Conservation (phyloP, 2,113 vertebrate genomes). For the Anoura caudifer region DNA sequence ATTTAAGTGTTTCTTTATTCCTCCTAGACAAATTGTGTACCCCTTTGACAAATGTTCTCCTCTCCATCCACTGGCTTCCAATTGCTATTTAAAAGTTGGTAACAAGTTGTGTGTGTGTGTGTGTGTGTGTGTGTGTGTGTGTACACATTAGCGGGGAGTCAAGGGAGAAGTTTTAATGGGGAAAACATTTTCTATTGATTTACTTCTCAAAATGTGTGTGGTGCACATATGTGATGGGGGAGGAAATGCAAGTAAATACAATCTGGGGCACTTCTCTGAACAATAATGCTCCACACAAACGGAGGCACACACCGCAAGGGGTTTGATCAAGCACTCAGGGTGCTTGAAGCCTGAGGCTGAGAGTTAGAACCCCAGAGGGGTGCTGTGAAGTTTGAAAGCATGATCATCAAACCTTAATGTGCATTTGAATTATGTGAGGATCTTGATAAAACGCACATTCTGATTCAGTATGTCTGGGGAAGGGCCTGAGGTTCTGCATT, state of each 20-base stretch:
- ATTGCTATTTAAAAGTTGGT: conserved; percentile 13
- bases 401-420: background rate
- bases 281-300: background rate
- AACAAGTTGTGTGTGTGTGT: background rate
- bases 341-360: background rate
- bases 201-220: conserved; percentile 39
- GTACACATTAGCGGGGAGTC: background rate
- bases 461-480: background rate
- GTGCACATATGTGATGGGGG: background rate
- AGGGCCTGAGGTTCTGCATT: background rate
- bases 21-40: background rate
- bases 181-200: conserved; percentile 53
- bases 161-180: background rate
- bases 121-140: background rate
- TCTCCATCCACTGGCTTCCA: background rate
- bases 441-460: background rate
- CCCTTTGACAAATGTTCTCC: background rate
- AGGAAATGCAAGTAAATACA: conserved; percentile 1
- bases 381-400: background rate
- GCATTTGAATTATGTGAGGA: background rate
- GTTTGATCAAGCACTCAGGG: background rate
- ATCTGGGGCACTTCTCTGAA: background rate
- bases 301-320: background rate
- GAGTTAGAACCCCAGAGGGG: background rate
- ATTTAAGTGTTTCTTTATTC: background rate